Conservation (phyloP, 2,797 vertebrate genomes). For the Pantherophis alleghaniensis region DNA sequence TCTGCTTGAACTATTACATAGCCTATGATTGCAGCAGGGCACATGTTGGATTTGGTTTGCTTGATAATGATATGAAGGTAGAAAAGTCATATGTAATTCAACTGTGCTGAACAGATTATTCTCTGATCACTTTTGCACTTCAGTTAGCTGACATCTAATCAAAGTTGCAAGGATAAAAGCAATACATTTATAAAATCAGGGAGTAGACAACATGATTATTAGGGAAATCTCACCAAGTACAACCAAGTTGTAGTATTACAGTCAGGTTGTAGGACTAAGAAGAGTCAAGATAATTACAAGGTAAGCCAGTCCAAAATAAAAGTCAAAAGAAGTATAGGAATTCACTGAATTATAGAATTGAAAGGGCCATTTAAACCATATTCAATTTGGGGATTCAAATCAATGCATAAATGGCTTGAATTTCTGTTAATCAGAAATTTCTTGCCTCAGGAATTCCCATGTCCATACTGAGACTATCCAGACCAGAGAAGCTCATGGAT, state of each 20-base stretch:
- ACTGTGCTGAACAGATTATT: not conserved
- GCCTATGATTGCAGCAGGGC: not conserved
- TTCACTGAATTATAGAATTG: not conserved
- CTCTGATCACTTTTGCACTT: not conserved
- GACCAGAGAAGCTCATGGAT: not conserved
- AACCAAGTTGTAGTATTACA: not conserved
- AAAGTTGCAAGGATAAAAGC: not conserved
- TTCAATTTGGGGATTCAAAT: not conserved
- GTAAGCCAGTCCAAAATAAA: not conserved
- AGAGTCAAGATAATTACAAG: not conserved
- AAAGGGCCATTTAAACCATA: not conserved
- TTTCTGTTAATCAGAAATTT: not conserved
- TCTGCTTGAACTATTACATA: not conserved
- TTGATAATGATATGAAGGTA: not conserved
- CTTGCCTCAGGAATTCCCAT: not conserved
- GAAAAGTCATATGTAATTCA: not conserved
- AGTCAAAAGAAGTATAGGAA: not conserved
- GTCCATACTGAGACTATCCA: not conserved
- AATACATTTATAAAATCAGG: not conserved
- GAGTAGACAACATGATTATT: not conserved
- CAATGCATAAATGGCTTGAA: not conserved
- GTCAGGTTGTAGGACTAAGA: not conserved
- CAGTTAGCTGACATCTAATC: not conserved
- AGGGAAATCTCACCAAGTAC: not conserved
- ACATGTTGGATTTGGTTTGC: not conserved